These are phyloP conservation scores for Podotricha telesiphe DNA, from an alignment of 2,888 invertebrate genomes.

Conservation along the genomic window DNA sequence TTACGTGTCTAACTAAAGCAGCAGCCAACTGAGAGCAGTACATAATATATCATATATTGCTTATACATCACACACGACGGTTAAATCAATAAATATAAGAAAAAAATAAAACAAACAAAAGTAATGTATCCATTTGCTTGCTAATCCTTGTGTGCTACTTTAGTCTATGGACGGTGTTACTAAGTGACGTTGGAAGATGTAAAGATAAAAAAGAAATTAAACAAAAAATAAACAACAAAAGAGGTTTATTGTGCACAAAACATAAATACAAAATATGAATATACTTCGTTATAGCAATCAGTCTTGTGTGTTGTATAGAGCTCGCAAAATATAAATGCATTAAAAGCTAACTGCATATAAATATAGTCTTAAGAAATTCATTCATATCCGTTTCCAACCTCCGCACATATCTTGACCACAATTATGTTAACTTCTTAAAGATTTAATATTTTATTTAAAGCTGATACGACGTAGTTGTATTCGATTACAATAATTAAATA, in stretches of 20 bases:
- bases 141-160: slow-evolving; percentile 52
- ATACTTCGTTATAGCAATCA: slow-evolving; percentile 72
- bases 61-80: slow-evolving; percentile 80
- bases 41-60: slow-evolving; percentile 39
- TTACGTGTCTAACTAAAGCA: slow-evolving; percentile 1
- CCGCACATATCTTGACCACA: slow-evolving; percentile 65
- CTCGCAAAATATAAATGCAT: slow-evolving; percentile 75
- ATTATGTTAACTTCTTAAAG: slow-evolving; percentile 8
- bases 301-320: slow-evolving; percentile 83
- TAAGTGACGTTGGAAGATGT: slow-evolving; percentile 32
- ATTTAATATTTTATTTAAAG: slow-evolving; percentile 9
- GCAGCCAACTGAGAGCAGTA: slow-evolving; percentile 41
- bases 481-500: slow-evolving; percentile 12
- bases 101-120: slow-evolving; percentile 28
- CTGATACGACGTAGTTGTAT: neutral
- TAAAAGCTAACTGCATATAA: slow-evolving; percentile 64
- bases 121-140: slow-evolving; percentile 67
- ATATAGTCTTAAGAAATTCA: slow-evolving; percentile 47
- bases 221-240: slow-evolving; percentile 70
- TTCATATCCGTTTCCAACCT: slow-evolving; percentile 49
- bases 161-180: slow-evolving; percentile 39
- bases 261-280: slow-evolving; percentile 77
- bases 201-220: slow-evolving; percentile 56
- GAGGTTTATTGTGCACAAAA: slow-evolving; percentile 81
- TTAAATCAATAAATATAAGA: slow-evolving; percentile 27